A percentile compares a stretch with the other conserved stretches of the same genome.
Evolutionary conservation across 1,140 invertebrate genomes (phyloP).

Genomic region (Bombus turneri): DNA sequence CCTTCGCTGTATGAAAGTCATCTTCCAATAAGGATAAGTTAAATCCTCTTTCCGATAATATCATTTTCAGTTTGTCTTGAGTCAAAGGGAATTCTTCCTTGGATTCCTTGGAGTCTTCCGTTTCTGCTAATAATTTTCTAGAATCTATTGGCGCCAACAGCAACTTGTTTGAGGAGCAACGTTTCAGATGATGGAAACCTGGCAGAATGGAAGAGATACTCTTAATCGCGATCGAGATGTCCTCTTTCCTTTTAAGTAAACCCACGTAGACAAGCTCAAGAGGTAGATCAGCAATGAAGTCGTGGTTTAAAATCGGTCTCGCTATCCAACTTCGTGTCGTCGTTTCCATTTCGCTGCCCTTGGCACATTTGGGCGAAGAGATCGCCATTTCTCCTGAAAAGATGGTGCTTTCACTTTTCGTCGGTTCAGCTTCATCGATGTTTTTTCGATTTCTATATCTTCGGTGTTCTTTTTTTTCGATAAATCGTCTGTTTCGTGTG

Average conservation of each 20-base stretch:
- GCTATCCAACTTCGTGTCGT: slow-evolving; percentile 66
- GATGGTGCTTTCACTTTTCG: slow-evolving; percentile 67
- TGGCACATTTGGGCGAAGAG: slow-evolving; percentile 50
- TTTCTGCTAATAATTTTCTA: neutral
- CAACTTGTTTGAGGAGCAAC: slow-evolving; percentile 85
- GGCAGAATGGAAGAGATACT: slow-evolving; percentile 83
- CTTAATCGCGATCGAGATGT: slow-evolving; percentile 86
- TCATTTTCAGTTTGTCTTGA: slow-evolving; percentile 78
- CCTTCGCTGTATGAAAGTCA: slow-evolving; percentile 83
- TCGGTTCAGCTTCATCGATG: slow-evolving; percentile 27
- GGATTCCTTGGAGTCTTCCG: neutral
- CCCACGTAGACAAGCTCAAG: slow-evolving; percentile 85
- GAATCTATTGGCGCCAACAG: slow-evolving; percentile 82
- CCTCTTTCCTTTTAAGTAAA: slow-evolving; percentile 84
- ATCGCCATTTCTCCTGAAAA: slow-evolving; percentile 69
- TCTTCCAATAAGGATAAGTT: slow-evolving; percentile 83
- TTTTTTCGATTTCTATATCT: neutral
- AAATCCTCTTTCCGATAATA: slow-evolving; percentile 81
- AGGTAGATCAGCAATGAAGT: slow-evolving; percentile 82
- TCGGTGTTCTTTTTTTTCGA: neutral
- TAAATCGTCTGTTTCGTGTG: neutral
- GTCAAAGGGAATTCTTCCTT: slow-evolving; percentile 46
- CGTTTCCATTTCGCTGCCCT: slow-evolving; percentile 57
- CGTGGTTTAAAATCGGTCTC: slow-evolving; percentile 82
- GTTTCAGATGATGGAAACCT: slow-evolving; percentile 88